Conservation (phyloP, 2,113 vertebrate species). For the Octodon degus region DNA sequence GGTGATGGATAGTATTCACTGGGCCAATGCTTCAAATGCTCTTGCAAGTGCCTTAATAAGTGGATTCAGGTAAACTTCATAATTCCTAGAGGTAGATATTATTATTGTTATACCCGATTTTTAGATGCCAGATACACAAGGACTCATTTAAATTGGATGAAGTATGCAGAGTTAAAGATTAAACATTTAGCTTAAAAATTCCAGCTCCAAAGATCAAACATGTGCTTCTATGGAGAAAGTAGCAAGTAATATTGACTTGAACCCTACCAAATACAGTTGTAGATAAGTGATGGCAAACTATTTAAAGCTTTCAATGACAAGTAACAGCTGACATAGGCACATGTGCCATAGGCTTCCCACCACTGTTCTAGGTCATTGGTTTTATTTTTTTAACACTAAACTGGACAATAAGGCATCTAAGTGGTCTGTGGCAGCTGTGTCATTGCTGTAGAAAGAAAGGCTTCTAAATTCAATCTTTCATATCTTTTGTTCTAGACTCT, state of each 20-base stretch:
- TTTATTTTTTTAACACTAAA: not conserved
- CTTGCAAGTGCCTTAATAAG: not conserved
- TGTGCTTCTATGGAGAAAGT: not conserved
- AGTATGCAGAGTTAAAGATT: not conserved
- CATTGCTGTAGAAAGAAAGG: not conserved
- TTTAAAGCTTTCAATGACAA: not conserved
- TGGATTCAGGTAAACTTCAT: not conserved
- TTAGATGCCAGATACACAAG: not conserved
- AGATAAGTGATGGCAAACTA: not conserved
- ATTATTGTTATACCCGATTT: not conserved
- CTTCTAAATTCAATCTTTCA: not conserved
- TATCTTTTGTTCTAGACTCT: not conserved
- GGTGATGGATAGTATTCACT: slow-evolving; percentile 11
- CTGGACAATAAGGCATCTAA: not conserved
- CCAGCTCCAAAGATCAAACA: not conserved
- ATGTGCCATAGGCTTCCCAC: not conserved
- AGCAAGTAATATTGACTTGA: not conserved
- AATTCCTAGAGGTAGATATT: not conserved
- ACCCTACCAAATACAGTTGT: not conserved
- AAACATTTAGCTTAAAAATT: not conserved
- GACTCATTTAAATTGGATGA: not conserved
- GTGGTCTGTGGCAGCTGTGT: not conserved
- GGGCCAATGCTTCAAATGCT: not conserved
- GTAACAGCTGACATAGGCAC: not conserved
- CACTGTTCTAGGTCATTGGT: not conserved